A percentile compares a stretch with the other conserved stretches of the same genome.
These are phyloP conservation scores for Phthorimaea operculella DNA, from an alignment of 1,140 invertebrate species.

Conservation along the genomic window DNA sequence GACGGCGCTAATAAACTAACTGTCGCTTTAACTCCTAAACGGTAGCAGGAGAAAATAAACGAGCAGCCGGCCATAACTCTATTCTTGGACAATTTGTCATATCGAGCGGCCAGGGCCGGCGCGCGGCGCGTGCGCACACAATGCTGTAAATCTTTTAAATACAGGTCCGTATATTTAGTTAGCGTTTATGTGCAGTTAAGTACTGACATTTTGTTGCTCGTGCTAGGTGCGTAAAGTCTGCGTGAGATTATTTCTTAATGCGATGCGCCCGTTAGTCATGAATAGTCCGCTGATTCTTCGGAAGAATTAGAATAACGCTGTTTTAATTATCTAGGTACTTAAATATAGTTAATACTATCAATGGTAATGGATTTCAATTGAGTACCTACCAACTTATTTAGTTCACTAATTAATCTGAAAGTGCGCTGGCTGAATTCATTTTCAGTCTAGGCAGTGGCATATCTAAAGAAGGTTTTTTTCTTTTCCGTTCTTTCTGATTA, in stretches of 20 bases:
- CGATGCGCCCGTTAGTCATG: background rate
- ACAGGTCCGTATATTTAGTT: constrained; percentile 1
- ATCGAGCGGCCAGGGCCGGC: constrained; percentile 13
- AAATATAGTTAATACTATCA: too few species aligned
- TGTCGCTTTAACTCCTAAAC: constrained; percentile 28
- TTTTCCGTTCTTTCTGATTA: too few species aligned
- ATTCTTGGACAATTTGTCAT: constrained; percentile 49
- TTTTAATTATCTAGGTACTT: too few species aligned
- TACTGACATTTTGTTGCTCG: background rate
- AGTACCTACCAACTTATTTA: too few species aligned
- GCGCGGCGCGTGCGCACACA: background rate
- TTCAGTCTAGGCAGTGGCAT: too few species aligned
- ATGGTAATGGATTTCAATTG: too few species aligned
- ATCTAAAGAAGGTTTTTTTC: too few species aligned
- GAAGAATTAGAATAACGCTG: too few species aligned
- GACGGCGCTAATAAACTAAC: constrained; percentile 18
- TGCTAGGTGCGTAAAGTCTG: background rate
- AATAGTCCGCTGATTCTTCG: too few species aligned
- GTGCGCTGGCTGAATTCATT: too few species aligned
- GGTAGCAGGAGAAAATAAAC: constrained; percentile 29
- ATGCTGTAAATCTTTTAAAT: constrained; percentile 9
- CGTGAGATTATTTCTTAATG: constrained; percentile 1
- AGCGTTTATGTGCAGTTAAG: background rate
- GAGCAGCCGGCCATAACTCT: constrained; percentile 29
- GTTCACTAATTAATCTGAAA: too few species aligned